Evolutionary conservation across 2,113 vertebrate genomes (phyloP).

Genomic region (Myrmecobius fasciatus): DNA sequence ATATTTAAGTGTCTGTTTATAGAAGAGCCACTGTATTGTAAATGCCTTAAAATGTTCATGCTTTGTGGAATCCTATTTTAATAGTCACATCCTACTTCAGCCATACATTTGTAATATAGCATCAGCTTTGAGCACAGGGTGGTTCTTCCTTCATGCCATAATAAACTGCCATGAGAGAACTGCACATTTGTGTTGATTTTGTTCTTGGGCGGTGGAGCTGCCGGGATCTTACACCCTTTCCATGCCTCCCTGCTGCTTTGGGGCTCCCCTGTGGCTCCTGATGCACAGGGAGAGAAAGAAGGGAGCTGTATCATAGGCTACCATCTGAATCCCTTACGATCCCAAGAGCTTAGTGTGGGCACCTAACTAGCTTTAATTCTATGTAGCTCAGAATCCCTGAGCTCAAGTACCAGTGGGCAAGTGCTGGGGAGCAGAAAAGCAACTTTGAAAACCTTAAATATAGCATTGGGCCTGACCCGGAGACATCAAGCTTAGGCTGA

Average conservation of each 20-base stretch:
- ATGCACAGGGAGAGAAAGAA: background rate
- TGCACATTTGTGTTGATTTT: constrained; percentile 79
- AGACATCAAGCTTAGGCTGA: background rate
- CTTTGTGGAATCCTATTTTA: constrained; percentile 89
- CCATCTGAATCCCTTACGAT: background rate
- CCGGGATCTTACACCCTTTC: constrained; percentile 52
- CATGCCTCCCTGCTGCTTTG: constrained; percentile 39
- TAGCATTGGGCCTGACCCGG: background rate
- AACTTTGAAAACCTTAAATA: background rate
- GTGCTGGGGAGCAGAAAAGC: no score
- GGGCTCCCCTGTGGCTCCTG: background rate
- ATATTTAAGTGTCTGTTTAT: constrained; percentile 89
- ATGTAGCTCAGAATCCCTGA: no score
- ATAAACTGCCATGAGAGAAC: constrained; percentile 89
- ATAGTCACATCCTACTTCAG: constrained; percentile 83
- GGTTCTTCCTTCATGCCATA: constrained; percentile 87
- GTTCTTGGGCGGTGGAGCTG: constrained; percentile 52
- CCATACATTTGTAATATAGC: constrained; percentile 87
- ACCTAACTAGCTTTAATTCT: no score
- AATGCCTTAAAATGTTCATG: constrained; percentile 86
- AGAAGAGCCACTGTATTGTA: constrained; percentile 86
- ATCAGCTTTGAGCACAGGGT: constrained; percentile 86
- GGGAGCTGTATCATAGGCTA: background rate
- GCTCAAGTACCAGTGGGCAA: no score
- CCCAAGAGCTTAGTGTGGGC: no score